Conservation (phyloP, 2,113 vertebrate species). For the Nerophis lumbriciformis region DNA sequence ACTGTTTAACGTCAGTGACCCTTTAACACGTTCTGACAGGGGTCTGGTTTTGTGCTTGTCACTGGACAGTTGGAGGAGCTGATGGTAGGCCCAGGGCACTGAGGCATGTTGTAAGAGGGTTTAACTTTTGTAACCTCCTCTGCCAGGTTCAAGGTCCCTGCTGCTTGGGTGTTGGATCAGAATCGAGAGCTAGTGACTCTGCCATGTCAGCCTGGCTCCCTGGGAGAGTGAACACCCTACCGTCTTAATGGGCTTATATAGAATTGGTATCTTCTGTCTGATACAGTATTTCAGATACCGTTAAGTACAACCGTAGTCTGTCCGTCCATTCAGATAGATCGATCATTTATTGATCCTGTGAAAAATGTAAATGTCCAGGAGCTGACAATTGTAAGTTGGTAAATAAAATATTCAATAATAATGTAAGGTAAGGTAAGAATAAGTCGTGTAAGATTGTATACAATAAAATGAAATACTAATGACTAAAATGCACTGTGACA, state of each 20-base stretch:
- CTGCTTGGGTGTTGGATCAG: constrained; percentile 96
- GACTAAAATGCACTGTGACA: too few relatives aligned
- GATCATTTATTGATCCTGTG: too few relatives aligned
- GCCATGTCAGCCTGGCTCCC: constrained; percentile 66
- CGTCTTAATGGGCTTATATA: not conserved
- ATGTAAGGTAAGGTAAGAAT: too few relatives aligned
- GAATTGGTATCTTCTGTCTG: not conserved
- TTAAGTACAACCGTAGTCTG: too few relatives aligned
- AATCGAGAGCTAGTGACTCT: constrained; percentile 78
- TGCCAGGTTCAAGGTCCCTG: constrained; percentile 89
- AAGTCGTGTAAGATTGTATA: not conserved
- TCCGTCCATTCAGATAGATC: too few relatives aligned
- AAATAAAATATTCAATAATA: too few relatives aligned
- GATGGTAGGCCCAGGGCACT: constrained; percentile 81
- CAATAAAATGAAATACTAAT: constrained; percentile 9
- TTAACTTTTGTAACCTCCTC: constrained; percentile 98
- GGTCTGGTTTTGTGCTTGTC: constrained; percentile 36
- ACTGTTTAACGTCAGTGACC: constrained; percentile 30
- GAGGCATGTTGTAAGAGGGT: constrained; percentile 94
- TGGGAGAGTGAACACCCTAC: constrained; percentile 62
- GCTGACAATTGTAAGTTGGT: too few relatives aligned
- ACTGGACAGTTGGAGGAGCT: constrained; percentile 71
- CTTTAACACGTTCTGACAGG: constrained; percentile 54
- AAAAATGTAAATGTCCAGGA: too few relatives aligned
- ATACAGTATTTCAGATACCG: not conserved